Conservation (phyloP, 2,113 vertebrate genomes). For the Plecotus auritus region DNA sequence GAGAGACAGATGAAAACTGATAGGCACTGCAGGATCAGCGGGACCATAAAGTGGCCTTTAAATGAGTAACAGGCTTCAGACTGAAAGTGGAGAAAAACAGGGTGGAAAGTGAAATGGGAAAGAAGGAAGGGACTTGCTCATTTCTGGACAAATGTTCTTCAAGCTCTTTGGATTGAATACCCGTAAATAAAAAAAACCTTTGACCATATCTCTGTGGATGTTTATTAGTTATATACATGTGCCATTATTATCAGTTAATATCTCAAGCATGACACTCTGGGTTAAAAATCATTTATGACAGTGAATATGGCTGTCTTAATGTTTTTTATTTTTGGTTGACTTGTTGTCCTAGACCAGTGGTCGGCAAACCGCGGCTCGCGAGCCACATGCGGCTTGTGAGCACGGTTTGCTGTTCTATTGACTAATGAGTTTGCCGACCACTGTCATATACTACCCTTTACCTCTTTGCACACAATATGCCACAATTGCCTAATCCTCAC, state of each 20-base stretch:
- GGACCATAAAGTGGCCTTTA: not conserved
- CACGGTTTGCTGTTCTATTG: too few relatives aligned
- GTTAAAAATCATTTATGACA: not conserved
- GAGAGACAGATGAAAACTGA: not conserved
- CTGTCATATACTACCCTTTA: too few relatives aligned
- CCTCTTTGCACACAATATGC: too few relatives aligned
- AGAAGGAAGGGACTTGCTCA: not conserved
- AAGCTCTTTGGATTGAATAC: not conserved
- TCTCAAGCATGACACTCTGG: not conserved
- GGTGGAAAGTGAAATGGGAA: not conserved
- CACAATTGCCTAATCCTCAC: too few relatives aligned
- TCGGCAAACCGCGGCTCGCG: too few relatives aligned
- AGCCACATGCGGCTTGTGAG: too few relatives aligned
- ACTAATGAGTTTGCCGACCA: too few relatives aligned
- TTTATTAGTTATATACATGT: not conserved
- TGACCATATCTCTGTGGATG: not conserved
- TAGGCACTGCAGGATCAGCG: not conserved
- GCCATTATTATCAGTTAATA: not conserved
- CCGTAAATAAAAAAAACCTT: not conserved
- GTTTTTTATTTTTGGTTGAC: not conserved
- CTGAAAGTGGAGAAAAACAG: not conserved
- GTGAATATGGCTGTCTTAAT: not conserved
- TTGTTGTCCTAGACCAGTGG: not conserved
- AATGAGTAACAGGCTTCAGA: not conserved
- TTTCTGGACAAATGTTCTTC: not conserved